A percentile compares a stretch with the other conserved stretches of the same genome.
These are phyloP conservation scores for Meiosimyza platycephala DNA, from an alignment of 2,888 invertebrate genomes.

Conservation along the genomic window DNA sequence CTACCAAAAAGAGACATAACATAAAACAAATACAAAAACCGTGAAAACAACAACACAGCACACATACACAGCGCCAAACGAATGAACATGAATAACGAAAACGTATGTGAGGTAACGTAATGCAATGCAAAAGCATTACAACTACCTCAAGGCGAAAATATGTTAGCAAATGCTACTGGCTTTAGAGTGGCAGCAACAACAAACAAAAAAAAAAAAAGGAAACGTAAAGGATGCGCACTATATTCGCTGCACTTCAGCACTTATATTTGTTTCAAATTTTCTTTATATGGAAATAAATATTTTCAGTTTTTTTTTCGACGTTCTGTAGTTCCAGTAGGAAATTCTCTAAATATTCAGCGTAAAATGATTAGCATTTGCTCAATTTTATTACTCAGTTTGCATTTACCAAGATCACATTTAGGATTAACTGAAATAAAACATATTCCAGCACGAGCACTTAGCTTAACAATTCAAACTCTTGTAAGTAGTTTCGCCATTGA, in stretches of 20 bases:
- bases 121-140: neutral
- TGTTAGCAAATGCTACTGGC: no score
- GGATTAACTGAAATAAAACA: no score
- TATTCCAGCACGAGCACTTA: no score
- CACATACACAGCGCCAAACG: neutral
- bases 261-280: neutral
- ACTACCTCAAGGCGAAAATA: neutral
- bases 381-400: no score
- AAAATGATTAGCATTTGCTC: no score
- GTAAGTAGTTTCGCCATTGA: no score
- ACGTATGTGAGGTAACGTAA: neutral
- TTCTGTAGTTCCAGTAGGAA: no score
- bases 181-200: no score
- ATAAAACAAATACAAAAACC: neutral
- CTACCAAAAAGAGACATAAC: neutral
- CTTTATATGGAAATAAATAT: slow-evolving; percentile 8
- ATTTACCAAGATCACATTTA: no score
- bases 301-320: neutral
- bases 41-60: neutral
- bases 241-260: neutral
- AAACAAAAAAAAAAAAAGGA: no score
- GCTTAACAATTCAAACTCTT: no score
- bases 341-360: no score
- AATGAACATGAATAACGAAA: slow-evolving; percentile 20
- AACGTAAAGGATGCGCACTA: neutral